Evolutionary conservation across 2,797 vertebrate species (phyloP), one percentile per base, ranked within the genome.

Genomic region (Trachops cirrhosus): DNA sequence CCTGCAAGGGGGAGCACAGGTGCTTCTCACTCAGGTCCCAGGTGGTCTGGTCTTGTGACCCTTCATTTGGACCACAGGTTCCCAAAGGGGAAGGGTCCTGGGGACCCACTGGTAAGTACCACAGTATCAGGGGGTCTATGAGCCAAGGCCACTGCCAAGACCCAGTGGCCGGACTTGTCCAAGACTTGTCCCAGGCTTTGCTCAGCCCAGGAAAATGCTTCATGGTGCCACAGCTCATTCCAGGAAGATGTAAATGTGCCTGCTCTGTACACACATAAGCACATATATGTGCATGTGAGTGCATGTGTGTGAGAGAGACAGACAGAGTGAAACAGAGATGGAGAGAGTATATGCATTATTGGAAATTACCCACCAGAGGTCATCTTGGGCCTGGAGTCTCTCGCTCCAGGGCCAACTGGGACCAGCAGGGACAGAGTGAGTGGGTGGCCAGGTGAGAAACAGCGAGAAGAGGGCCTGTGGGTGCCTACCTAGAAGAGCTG

Each of bases 401-500:
- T 83, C 14, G 44, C 24, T 79, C n/a, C 34, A 50, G 3, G 50
- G 46, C 19, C 50, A 54, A 15, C 29, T 41, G 22, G 62, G 29
- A 12, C 46, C 50, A 52, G 44, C 3, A 32, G 22, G 85, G 24
- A 19, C 29, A 16, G 34, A 37, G 54, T 2, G 9, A 57, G 19
- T 5, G 14, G 19, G n/a, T 6, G 41, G 12, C 16, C 46, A 29
- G 44, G 48, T 3, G 0, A 6, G 29, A 15, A 41, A 12, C 2
- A 3, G 21, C 0, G 7, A 73, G 48, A 67, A 79, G 11, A 64
- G 29, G 26, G 26, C 3, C 29, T 37, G 4, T 5, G 29, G 29
- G 6, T 0, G 50, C 12, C 67, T 48, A 6, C 1, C 19, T 9
- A 4, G 12, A 34, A 88, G 29, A 64, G 4, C 5, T n/a, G 1